Evolutionary conservation across 92 coral and sea anemone species (phyloP).

Genomic region (Palythoa heliodiscus): DNA sequence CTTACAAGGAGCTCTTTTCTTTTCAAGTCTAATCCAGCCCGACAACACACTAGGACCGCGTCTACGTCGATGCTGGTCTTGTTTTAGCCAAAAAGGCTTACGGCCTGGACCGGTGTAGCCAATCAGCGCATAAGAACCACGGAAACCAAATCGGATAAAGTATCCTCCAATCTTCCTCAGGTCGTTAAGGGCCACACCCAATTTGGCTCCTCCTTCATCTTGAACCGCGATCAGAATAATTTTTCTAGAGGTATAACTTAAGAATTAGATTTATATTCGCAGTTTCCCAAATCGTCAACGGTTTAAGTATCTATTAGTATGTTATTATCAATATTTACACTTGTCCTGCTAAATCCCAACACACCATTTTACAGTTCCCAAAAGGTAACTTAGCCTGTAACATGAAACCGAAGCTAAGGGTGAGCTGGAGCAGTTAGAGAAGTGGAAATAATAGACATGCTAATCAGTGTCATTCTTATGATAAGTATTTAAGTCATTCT

Average conservation of each 20-base stretch:
- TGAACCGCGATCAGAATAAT: conserved; percentile 60
- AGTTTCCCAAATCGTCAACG: too few relatives aligned
- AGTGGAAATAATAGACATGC: too few relatives aligned
- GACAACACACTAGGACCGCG: conserved; percentile 51
- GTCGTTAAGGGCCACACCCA: conserved; percentile 46
- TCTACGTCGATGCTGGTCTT: conserved; percentile 29
- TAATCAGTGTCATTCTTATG: too few relatives aligned
- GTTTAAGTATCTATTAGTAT: too few relatives aligned
- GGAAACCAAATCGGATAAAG: conserved; percentile 51
- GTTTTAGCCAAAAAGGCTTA: conserved; percentile 68
- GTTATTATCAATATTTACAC: too few relatives aligned
- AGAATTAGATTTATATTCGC: neutral
- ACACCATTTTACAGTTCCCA: too few relatives aligned
- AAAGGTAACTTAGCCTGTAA: too few relatives aligned
- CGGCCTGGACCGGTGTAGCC: conserved; percentile 68
- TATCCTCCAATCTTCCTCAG: conserved; percentile 58
- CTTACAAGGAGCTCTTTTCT: conserved; percentile 1
- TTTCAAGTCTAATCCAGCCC: conserved; percentile 3
- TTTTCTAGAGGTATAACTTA: neutral
- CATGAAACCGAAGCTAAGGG: too few relatives aligned
- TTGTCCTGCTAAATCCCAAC: too few relatives aligned
- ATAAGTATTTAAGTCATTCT: too few relatives aligned
- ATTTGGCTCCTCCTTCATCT: conserved; percentile 40
- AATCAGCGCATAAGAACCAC: conserved; percentile 65
- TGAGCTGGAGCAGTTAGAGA: too few relatives aligned